Evolutionary conservation across 2,888 invertebrate species (phyloP).

Genomic region (Drosophila meridiana): DNA sequence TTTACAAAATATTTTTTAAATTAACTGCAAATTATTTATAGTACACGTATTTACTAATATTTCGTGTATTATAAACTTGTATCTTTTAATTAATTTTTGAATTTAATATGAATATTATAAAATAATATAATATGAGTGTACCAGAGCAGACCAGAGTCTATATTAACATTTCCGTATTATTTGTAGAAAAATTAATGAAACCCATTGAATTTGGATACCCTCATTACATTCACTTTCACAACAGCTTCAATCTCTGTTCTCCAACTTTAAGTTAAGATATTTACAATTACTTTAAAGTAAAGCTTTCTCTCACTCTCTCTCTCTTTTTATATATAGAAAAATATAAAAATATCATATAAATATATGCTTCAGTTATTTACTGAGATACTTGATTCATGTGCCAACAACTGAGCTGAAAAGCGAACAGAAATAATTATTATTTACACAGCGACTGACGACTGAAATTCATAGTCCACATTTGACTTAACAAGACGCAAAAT

Average conservation of each 20-base stretch:
- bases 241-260: not conserved
- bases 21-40: too few species aligned
- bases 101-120: too few species aligned
- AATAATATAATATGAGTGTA: too few species aligned
- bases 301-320: not conserved
- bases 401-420: conserved; percentile 36
- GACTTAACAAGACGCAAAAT: conserved; percentile 58
- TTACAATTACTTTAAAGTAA: conserved; percentile 6
- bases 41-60: too few species aligned
- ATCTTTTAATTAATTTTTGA: too few species aligned
- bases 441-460: conserved; percentile 60
- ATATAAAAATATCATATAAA: not conserved
- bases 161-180: not conserved
- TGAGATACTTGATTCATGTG: conserved; percentile 29
- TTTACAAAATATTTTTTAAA: too few species aligned
- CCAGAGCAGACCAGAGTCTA: too few species aligned
- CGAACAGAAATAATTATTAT: conserved; percentile 75
- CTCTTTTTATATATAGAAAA: not conserved
- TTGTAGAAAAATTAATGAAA: not conserved
- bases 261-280: not conserved
- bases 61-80: too few species aligned
- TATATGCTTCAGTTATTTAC: conserved; percentile 24
- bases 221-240: not conserved
- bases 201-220: not conserved
- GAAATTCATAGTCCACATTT: conserved; percentile 65